Conservation (phyloP, 2,113 vertebrate species). For the Xiphorhynchus elegans region DNA sequence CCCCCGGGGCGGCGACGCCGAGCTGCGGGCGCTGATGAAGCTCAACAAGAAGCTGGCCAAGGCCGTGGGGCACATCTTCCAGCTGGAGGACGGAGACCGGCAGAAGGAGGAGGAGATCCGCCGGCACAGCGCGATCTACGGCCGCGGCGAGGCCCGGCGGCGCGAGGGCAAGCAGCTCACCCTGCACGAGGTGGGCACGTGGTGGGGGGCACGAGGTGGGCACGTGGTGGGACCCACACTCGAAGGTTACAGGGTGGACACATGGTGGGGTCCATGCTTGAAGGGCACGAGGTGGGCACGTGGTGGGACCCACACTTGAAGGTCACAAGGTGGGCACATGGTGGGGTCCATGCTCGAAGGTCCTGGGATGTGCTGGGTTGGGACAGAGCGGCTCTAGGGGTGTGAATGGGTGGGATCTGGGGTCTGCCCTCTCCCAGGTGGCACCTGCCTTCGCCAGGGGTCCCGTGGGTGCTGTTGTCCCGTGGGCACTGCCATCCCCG, state of each 20-base stretch:
- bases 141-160: conserved; percentile 92
- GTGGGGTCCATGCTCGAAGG: not conserved
- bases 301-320: no score
- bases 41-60: conserved; percentile 95
- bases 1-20: conserved; percentile 83
- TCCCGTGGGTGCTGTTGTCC: not conserved
- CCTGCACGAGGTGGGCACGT: conserved; percentile 87
- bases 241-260: no score
- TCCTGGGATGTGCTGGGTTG: not conserved
- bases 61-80: conserved; percentile 93
- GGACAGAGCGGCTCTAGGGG: accelerated
- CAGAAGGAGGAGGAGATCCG: conserved; percentile 94
- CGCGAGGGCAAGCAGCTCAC: conserved; percentile 94
- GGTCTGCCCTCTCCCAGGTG: not conserved
- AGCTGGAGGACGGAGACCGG: conserved; percentile 84
- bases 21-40: conserved; percentile 84
- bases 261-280: no score
- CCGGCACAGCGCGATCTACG: conserved; percentile 94
- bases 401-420: not conserved
- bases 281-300: conserved; percentile 84
- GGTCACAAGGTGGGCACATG: conserved; percentile 83
- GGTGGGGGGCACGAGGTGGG: no score
- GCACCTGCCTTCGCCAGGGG: not conserved
- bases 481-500: not conserved
- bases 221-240: no score